phyloP scores from a whole-genome alignment of 37 sponge, comb jelly and placozoan genomes.

The Theonella swinhoei region DNA sequence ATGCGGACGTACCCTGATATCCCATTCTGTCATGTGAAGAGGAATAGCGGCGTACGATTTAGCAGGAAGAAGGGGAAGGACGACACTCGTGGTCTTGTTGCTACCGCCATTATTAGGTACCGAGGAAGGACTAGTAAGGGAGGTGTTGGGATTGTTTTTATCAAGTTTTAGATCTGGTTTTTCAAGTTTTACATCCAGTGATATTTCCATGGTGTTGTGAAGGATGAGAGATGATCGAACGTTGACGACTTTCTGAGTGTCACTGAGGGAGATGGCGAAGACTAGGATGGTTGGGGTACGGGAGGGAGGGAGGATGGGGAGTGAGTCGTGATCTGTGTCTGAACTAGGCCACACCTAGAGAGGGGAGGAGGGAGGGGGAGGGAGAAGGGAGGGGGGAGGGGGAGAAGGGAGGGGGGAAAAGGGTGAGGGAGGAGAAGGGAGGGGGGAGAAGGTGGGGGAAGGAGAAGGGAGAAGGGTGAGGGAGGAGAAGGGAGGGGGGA shows the following conservation, averaged over 20 bases:
- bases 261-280: conserved; percentile 83
- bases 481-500: neutral
- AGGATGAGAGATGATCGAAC: conserved; percentile 86
- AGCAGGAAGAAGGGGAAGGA: conserved; percentile 40
- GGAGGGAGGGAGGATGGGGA: conserved; percentile 13
- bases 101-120: neutral
- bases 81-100: conserved; percentile 1
- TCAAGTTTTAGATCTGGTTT: too few relatives aligned
- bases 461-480: too few relatives aligned
- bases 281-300: conserved; percentile 58
- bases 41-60: conserved; percentile 68
- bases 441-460: too few relatives aligned
- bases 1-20: conserved; percentile 66
- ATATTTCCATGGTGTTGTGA: conserved; percentile 74
- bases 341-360: neutral
- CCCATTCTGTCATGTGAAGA: conserved; percentile 67
- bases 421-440: neutral
- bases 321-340: neutral
- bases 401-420: neutral
- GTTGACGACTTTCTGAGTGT: conserved; percentile 84
- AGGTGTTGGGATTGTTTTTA: too few relatives aligned
- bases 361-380: neutral
- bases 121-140: neutral
- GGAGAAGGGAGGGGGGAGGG: neutral
- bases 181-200: conserved; percentile 71